Evolutionary conservation across 2,797 vertebrate species (phyloP).

Genomic region (Spinibarbus caldwelli): DNA sequence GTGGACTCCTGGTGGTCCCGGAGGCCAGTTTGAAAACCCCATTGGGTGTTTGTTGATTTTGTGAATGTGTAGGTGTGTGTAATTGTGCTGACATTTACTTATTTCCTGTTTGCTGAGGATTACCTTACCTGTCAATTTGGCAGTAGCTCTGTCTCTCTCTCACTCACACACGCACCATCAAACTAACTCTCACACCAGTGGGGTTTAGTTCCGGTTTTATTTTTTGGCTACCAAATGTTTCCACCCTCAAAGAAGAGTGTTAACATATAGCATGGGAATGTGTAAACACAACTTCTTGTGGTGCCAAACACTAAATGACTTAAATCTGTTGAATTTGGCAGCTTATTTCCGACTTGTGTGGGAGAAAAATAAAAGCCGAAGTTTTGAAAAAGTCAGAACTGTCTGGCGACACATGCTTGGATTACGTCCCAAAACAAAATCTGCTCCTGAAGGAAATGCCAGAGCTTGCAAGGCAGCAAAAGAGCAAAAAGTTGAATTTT

Average conservation of each 20-base stretch:
- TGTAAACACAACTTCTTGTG: constrained; percentile 9
- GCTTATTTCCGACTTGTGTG: neutral
- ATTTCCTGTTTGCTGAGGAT: constrained; percentile 41
- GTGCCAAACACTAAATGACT: constrained; percentile 43
- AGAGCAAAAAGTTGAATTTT: neutral
- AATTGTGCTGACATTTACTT: constrained; percentile 37
- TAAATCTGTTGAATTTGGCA: constrained; percentile 41
- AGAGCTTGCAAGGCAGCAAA: neutral
- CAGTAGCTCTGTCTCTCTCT: constrained; percentile 38
- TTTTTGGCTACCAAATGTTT: constrained; percentile 55
- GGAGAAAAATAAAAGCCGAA: constrained; percentile 15
- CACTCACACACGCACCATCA: constrained; percentile 8
- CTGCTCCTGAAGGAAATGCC: neutral
- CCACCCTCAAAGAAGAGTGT: constrained; percentile 55
- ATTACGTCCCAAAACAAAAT: constrained; percentile 3
- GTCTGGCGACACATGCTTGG: neutral
- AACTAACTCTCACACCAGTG: constrained; percentile 4
- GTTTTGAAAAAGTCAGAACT: constrained; percentile 24
- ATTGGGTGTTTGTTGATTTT: constrained; percentile 14
- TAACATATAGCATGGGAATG: constrained; percentile 62
- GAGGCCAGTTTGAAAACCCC: neutral
- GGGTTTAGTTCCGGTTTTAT: constrained; percentile 54
- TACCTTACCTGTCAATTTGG: constrained; percentile 57
- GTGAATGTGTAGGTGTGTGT: constrained; percentile 16
- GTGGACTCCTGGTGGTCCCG: neutral